Conservation (phyloP, 2,113 vertebrate genomes). For the Sisor rabdophorus region DNA sequence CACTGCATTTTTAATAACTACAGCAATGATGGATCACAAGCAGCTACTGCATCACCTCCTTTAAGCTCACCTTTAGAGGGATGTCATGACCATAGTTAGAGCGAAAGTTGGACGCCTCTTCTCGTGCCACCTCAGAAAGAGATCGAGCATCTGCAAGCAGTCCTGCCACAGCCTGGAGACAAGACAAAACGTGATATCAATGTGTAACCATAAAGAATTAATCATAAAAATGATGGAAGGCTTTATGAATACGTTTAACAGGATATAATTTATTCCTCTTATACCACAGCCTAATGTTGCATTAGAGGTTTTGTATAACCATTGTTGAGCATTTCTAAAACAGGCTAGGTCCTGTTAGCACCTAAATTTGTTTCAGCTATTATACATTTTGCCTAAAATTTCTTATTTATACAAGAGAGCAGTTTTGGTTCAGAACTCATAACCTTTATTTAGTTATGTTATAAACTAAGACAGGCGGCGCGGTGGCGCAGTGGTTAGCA, state of each 20-base stretch:
- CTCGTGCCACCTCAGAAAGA: slow-evolving; percentile 89
- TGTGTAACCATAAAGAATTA: too few species aligned
- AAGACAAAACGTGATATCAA: not conserved
- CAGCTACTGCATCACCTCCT: too few species aligned
- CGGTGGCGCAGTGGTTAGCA: too few species aligned
- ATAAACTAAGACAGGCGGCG: too few species aligned
- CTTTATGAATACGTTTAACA: not conserved
- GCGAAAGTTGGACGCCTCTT: slow-evolving; percentile 95
- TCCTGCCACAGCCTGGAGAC: slow-evolving; percentile 87
- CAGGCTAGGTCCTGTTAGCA: not conserved
- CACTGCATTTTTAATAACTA: not conserved
- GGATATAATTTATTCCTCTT: not conserved
- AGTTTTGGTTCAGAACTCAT: too few species aligned
- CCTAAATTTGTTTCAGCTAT: not conserved
- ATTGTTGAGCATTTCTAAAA: too few species aligned
- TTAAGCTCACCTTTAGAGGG: slow-evolving; percentile 81
- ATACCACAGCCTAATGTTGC: not conserved
- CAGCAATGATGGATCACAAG: not conserved
- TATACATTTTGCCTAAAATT: too few species aligned
- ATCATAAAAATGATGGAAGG: not conserved
- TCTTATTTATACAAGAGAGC: too few species aligned
- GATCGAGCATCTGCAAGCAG: slow-evolving; percentile 93
- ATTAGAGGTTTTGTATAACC: not conserved
- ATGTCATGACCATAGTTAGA: slow-evolving; percentile 96
- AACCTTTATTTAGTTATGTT: too few species aligned